phyloP scores from a whole-genome alignment of 2,797 vertebrate genomes.

The Lagorchestes hirsutus region DNA sequence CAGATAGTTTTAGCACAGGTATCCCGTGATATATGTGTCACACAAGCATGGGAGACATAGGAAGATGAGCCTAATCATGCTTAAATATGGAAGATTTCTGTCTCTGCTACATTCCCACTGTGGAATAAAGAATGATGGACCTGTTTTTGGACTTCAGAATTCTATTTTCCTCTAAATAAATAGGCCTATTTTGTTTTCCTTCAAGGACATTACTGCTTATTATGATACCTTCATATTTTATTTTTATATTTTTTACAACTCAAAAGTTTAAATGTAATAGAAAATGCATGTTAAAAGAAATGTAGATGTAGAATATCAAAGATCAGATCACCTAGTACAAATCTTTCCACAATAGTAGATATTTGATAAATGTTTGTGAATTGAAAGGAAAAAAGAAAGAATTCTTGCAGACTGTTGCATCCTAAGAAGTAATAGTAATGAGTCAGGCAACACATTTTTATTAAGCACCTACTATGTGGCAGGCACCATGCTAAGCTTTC shows the following conservation, averaged over 20 bases:
- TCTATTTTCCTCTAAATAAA: neutral
- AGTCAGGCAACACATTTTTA: neutral
- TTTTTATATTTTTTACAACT: neutral
- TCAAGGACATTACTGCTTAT: neutral
- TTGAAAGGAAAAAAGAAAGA: neutral
- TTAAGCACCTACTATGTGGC: neutral
- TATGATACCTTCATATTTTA: neutral
- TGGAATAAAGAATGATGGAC: neutral
- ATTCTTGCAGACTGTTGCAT: neutral
- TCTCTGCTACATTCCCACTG: neutral
- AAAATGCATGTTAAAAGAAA: neutral
- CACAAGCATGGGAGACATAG: neutral
- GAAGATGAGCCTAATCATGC: neutral
- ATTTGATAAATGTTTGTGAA: neutral
- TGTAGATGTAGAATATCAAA: neutral
- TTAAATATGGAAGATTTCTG: neutral
- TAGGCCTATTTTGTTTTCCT: neutral
- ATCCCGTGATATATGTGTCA: neutral
- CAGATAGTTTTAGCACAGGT: no score
- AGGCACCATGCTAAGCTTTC: neutral
- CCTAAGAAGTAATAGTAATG: neutral
- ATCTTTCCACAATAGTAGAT: neutral
- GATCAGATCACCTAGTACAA: neutral
- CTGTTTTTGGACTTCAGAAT: neutral
- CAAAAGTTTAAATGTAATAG: neutral